These are phyloP conservation scores for Stenodema calcarata DNA, from an alignment of 2,888 invertebrate genomes.

Conservation along the genomic window DNA sequence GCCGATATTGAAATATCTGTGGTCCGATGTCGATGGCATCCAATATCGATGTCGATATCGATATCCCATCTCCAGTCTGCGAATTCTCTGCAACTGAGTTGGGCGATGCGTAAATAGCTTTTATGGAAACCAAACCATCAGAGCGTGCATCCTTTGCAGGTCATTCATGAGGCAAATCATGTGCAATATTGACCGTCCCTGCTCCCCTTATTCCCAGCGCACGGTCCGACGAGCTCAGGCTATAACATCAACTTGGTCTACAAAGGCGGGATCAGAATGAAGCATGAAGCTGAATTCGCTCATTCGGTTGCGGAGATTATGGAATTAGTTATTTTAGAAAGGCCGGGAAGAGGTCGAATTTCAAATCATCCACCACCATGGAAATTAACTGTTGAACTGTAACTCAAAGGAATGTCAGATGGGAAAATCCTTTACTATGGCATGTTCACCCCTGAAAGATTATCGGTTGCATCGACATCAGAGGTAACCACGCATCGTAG, in stretches of 20 bases:
- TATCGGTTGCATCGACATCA: too few species aligned
- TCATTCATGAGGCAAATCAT: constrained; percentile 30
- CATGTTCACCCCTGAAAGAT: too few species aligned
- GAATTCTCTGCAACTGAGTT: background rate
- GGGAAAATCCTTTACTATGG: too few species aligned
- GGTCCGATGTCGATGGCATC: too few species aligned
- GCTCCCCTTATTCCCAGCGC: background rate
- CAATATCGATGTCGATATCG: too few species aligned
- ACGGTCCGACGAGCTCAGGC: constrained; percentile 7
- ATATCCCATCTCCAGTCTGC: too few species aligned
- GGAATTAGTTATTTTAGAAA: background rate
- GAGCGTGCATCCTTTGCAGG: constrained; percentile 13
- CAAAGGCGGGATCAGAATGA: background rate
- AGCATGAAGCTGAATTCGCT: background rate
- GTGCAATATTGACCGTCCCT: constrained; percentile 31
- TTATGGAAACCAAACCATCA: constrained; percentile 17
- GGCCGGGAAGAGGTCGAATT: background rate
- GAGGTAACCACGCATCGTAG: too few species aligned
- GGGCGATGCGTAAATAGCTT: constrained; percentile 27
- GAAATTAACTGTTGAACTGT: background rate
- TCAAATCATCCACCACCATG: background rate
- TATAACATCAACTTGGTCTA: constrained; percentile 2
- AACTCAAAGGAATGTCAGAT: too few species aligned
- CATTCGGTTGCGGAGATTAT: background rate
- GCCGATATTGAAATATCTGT: too few species aligned